These are phyloP conservation scores for Cyrtorhinus lividipennis DNA, from an alignment of 1,140 invertebrate species.

Conservation along the genomic window DNA sequence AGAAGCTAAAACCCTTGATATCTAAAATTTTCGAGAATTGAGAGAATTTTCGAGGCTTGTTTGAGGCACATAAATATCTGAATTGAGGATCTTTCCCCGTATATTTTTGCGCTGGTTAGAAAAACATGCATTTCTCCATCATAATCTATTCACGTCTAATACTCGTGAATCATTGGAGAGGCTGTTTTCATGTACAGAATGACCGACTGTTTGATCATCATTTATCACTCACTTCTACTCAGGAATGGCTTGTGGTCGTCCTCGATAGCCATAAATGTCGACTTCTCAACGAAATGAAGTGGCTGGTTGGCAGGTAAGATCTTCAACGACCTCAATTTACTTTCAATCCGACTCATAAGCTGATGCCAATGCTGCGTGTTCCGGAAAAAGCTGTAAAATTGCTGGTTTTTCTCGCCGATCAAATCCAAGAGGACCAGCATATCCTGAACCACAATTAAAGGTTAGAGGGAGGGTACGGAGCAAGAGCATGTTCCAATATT, in stretches of 20 bases:
- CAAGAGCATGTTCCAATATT: background rate
- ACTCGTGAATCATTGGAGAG: too few relatives aligned
- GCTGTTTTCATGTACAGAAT: too few relatives aligned
- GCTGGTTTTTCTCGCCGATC: constrained; percentile 67
- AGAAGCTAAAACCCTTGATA: too few relatives aligned
- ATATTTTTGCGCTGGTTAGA: too few relatives aligned
- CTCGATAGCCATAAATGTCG: constrained; percentile 54
- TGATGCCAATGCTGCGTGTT: constrained; percentile 56
- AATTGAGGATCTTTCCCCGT: too few relatives aligned
- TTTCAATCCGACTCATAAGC: constrained; percentile 48
- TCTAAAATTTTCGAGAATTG: too few relatives aligned
- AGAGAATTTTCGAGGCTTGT: too few relatives aligned
- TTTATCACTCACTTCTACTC: constrained; percentile 44
- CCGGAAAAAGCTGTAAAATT: constrained; percentile 71
- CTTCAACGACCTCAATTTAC: constrained; percentile 33
- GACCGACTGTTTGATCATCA: too few relatives aligned
- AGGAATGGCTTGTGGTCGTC: constrained; percentile 96
- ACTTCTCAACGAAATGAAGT: constrained; percentile 38
- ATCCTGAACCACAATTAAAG: constrained; percentile 64
- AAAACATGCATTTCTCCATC: too few relatives aligned
- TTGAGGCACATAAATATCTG: too few relatives aligned
- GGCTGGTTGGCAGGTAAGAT: constrained; percentile 27
- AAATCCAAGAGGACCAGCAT: constrained; percentile 85
- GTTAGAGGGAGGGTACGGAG: background rate
- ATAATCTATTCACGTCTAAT: too few relatives aligned